Evolutionary conservation across 2,797 vertebrate species (phyloP).

Genomic region (Cryptoblepharus egeriae): DNA sequence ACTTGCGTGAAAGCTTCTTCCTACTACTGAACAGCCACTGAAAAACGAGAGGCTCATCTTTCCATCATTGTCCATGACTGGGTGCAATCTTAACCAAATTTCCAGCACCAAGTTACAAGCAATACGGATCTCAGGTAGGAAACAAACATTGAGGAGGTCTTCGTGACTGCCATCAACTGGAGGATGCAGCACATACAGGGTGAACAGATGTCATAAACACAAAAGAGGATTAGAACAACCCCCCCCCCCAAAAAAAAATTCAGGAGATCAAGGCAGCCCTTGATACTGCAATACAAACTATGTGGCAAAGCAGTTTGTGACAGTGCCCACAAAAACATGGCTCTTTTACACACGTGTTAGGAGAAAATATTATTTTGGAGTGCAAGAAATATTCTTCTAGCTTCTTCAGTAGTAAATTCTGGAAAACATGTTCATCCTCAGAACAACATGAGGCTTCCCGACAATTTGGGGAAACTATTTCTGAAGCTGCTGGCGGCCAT

Average conservation of each 20-base stretch:
- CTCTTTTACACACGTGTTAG: neutral
- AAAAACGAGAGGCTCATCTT: neutral
- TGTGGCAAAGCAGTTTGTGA: neutral
- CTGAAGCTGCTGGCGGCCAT: neutral
- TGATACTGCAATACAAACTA: neutral
- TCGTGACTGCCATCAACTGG: too few relatives aligned
- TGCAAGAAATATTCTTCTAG: neutral
- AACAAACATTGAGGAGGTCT: too few relatives aligned
- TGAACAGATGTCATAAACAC: too few relatives aligned
- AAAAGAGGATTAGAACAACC: too few relatives aligned
- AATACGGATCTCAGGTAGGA: too few relatives aligned
- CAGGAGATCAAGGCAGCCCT: too few relatives aligned
- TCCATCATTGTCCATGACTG: too few relatives aligned
- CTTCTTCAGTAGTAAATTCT: neutral
- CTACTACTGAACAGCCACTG: neutral
- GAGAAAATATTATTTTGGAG: neutral
- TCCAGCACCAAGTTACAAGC: too few relatives aligned
- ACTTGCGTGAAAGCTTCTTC: neutral
- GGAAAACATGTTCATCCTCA: neutral
- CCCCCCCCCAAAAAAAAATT: too few relatives aligned
- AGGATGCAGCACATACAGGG: too few relatives aligned
- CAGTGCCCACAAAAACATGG: neutral
- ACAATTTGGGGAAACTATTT: constrained; percentile 6
- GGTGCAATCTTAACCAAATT: too few relatives aligned
- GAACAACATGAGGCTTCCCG: neutral